Conservation (phyloP, 1,140 invertebrate species). For the Drosophila fuyamai region DNA sequence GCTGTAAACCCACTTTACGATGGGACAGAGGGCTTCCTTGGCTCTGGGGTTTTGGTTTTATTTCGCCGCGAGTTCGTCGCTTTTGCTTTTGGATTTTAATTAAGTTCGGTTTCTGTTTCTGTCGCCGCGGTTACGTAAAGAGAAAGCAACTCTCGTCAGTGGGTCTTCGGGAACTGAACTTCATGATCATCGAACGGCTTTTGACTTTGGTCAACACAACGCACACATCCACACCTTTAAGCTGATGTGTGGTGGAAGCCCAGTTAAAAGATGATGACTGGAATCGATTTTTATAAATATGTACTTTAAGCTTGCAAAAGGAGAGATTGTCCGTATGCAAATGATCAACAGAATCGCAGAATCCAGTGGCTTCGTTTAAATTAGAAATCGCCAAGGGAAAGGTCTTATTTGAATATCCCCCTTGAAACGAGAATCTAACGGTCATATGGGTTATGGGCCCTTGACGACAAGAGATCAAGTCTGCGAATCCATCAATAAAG, state of each 20-base stretch:
- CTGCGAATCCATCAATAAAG: background rate
- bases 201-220: constrained; percentile 78
- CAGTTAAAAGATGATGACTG: constrained; percentile 47
- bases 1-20: constrained; percentile 39
- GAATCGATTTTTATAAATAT: constrained; percentile 20
- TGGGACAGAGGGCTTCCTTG: constrained; percentile 53
- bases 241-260: constrained; percentile 33
- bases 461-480: constrained; percentile 18
- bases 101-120: constrained; percentile 73
- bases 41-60: constrained; percentile 39
- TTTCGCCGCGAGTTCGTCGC: constrained; percentile 60
- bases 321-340: constrained; percentile 53
- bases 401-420: constrained; percentile 15
- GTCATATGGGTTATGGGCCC: background rate
- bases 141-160: constrained; percentile 66
- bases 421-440: constrained; percentile 19
- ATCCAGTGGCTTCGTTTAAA: constrained; percentile 23
- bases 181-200: constrained; percentile 81
- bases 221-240: constrained; percentile 10
- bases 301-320: constrained; percentile 23
- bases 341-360: constrained; percentile 42
- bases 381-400: constrained; percentile 42
- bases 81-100: constrained; percentile 71
- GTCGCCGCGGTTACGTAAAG: constrained; percentile 76
- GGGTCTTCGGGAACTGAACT: constrained; percentile 51